Evolutionary conservation across 2,113 vertebrate species (phyloP), one percentile per base, ranked within the genome.

Genomic region (Thryonomys swinderianus): DNA sequence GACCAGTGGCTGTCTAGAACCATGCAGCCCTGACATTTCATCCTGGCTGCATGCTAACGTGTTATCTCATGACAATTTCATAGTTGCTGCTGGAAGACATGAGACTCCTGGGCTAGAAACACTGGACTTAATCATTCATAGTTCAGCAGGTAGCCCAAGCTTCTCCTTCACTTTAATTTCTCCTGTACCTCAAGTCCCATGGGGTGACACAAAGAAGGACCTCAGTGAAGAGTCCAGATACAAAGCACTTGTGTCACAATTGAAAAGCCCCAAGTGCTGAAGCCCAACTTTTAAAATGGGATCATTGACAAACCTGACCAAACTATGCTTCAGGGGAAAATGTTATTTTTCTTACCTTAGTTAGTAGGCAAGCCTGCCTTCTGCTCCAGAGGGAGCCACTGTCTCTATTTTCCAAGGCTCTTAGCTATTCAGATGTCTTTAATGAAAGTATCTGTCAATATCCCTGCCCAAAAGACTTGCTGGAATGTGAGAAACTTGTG

Each of bases 361-460:
- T 48, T 45, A 64, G 37, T 87, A 93, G 74, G 76, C 37, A 85
- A 55, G 45, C 73, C 17, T 76, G 20, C 23, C 17, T 14, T 87
- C 55, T 89, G 74, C 3, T 59, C 1, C 4, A 80, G 16, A 64
- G 23, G 55, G 18, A 87, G 37, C 64, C 6, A n/a, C 18, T 67
- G 5, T 42, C 25, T 90, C n/a, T 79, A 1, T 34, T 30, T 88
- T 88, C 45, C 67, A 88, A 71, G 51, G 30, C 62, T 83, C 5
- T 82, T 78, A 71, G 85, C 42, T 90, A 25, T 73, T 87, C 59
- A 93, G 42, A 64, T 9, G 90, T 85, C 20, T 53, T 83, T 88
- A 89, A 79, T 73, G 57, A 73, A 79, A 79, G 32, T 93, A 51
- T 48, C 55, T 88, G 13, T 37, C 32, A 73, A 12, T 69, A 2